These are phyloP conservation scores for Gerosis bhagava DNA, from an alignment of 2,888 invertebrate species.

Conservation along the genomic window DNA sequence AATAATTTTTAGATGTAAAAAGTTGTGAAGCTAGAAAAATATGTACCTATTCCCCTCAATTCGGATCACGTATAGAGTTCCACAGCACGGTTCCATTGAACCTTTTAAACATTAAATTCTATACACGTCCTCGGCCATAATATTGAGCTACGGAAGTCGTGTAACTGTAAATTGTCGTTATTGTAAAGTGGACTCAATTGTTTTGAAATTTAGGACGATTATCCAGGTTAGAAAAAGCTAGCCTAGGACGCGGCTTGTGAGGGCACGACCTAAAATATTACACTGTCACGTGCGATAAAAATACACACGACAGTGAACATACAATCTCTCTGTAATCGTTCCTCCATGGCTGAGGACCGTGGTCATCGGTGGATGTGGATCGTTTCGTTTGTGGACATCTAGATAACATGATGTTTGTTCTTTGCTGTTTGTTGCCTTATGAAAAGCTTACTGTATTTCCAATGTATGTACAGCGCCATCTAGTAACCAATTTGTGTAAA, in stretches of 20 bases:
- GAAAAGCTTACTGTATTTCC: too few species aligned
- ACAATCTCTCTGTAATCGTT: too few species aligned
- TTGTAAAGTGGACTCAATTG: constrained; percentile 54
- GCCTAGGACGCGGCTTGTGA: not conserved
- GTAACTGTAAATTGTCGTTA: constrained; percentile 58
- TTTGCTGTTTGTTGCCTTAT: too few species aligned
- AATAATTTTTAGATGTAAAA: too few species aligned
- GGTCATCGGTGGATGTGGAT: too few species aligned
- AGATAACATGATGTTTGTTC: too few species aligned
- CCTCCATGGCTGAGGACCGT: too few species aligned
- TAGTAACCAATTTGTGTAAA: too few species aligned
- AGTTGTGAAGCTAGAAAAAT: too few species aligned
- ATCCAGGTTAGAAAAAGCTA: constrained; percentile 48
- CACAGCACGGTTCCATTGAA: constrained; percentile 35
- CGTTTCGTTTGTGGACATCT: too few species aligned
- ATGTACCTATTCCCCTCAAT: constrained; percentile 24
- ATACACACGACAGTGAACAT: not conserved
- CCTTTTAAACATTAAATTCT: constrained; percentile 37
- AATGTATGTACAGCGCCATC: too few species aligned
- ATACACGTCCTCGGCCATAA: constrained; percentile 49
- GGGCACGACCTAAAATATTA: constrained; percentile 12
- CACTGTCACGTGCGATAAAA: constrained; percentile 4
- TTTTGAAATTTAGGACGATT: constrained; percentile 49
- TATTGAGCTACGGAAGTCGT: constrained; percentile 48
- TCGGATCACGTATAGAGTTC: constrained; percentile 34